phyloP scores from a whole-genome alignment of 2,797 vertebrate species.

The Carcharodon carcharias region DNA sequence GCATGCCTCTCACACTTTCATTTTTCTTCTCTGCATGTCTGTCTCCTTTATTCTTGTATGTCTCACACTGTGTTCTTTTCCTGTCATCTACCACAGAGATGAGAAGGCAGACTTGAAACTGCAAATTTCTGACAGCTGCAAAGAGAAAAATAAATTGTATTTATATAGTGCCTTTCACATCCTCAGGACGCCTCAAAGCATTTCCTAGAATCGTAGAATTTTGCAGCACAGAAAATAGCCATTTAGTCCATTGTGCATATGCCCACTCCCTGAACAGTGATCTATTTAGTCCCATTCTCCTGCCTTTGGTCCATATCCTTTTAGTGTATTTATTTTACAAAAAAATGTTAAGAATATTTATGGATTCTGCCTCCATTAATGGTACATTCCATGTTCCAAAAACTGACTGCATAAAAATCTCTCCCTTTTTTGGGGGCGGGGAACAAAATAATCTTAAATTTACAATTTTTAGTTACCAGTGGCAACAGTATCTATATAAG shows the following conservation, averaged over 20 bases:
- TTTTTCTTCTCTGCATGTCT: neutral
- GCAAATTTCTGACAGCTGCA: neutral
- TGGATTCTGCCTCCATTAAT: neutral
- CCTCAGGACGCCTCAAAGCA: neutral
- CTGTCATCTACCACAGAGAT: neutral
- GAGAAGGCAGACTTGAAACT: neutral
- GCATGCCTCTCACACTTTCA: neutral
- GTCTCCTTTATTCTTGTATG: neutral
- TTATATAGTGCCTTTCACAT: neutral
- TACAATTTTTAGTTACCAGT: neutral
- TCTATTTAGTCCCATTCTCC: neutral
- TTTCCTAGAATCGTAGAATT: neutral
- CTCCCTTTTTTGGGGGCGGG: neutral
- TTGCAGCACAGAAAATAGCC: neutral
- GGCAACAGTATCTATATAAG: neutral
- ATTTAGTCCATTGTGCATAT: neutral
- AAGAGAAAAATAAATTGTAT: neutral
- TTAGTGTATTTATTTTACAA: neutral
- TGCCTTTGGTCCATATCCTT: neutral
- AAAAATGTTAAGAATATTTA: neutral
- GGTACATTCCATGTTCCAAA: neutral
- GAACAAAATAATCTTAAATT: neutral
- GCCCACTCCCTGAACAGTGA: neutral
- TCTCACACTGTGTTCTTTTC: neutral
- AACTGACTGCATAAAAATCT: neutral